Conservation (phyloP, 2,113 vertebrate genomes). For the Actinemys pallida region DNA sequence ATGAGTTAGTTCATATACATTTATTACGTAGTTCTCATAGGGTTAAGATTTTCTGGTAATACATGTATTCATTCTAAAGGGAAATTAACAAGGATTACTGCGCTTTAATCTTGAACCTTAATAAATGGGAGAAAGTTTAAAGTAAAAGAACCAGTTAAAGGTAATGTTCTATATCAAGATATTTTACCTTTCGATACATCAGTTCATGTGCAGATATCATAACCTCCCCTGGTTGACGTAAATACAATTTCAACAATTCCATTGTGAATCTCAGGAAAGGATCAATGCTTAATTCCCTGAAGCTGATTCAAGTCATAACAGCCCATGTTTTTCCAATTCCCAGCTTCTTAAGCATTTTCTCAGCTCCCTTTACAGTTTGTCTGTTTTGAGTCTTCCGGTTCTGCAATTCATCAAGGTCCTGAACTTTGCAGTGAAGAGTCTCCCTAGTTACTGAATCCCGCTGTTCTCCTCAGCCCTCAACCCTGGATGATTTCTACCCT, state of each 20-base stretch:
- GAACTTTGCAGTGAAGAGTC: neutral
- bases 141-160: neutral
- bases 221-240: neutral
- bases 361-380: neutral
- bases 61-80: neutral
- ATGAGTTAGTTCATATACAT: neutral
- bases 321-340: fast-evolving
- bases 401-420: neutral
- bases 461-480: neutral
- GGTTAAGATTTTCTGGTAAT: neutral
- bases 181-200: neutral
- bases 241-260: neutral
- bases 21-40: neutral
- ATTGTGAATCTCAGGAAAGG: neutral
- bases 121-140: neutral
- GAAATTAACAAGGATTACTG: neutral
- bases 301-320: neutral
- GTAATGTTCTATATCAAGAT: neutral
- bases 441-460: neutral
- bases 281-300: neutral
- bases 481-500: neutral
- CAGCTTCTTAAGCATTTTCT: neutral
- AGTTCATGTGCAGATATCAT: neutral
- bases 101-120: neutral
- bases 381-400: neutral